A percentile compares a stretch with the other conserved stretches of the same genome.
Evolutionary conservation across 2,888 invertebrate genomes (phyloP).

Genomic region (Euplagia quadripunctaria): DNA sequence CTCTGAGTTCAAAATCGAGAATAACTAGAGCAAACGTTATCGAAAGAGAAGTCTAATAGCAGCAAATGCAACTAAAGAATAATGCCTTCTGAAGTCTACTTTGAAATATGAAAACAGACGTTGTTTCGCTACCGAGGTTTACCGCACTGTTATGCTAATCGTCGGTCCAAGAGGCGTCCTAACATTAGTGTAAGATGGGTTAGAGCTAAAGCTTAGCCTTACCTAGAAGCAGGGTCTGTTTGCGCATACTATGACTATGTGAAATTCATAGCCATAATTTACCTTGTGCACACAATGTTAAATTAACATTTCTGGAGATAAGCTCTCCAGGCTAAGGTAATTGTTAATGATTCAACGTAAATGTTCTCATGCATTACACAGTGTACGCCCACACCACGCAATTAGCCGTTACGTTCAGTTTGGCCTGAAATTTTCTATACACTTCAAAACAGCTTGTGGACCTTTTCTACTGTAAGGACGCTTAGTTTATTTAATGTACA

Average conservation of each 20-base stretch:
- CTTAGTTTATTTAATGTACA: too few species aligned
- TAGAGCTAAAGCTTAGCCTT: neutral
- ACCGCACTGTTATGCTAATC: neutral
- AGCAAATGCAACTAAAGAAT: neutral
- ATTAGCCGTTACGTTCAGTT: constrained; percentile 26
- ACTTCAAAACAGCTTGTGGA: neutral
- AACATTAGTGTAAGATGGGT: neutral
- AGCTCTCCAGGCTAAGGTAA: neutral
- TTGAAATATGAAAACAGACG: neutral
- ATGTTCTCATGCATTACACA: neutral
- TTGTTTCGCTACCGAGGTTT: neutral
- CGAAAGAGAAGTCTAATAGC: neutral
- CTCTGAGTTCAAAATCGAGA: too few species aligned
- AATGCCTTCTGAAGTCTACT: too few species aligned
- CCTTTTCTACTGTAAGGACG: too few species aligned
- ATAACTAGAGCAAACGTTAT: too few species aligned
- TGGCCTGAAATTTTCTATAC: neutral
- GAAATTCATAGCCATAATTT: neutral
- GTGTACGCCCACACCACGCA: neutral
- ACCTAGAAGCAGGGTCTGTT: neutral
- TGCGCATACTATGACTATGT: neutral
- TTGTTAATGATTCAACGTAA: neutral
- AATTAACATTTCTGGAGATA: neutral
- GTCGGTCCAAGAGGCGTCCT: neutral
- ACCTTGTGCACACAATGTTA: neutral